phyloP scores from a whole-genome alignment of 1,140 invertebrate species.

The Octopus sinensis region DNA sequence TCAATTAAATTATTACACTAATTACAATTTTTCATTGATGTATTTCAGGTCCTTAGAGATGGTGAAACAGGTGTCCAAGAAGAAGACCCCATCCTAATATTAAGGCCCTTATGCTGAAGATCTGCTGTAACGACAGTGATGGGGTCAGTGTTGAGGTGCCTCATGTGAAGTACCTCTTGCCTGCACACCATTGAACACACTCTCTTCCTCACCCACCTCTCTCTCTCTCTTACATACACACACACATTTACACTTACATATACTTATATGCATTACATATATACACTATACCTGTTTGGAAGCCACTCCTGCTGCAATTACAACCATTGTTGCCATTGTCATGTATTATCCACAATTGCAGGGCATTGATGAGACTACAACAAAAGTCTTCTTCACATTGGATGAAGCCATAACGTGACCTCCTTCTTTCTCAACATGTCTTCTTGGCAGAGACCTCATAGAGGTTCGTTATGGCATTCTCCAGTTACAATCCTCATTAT shows the following conservation, averaged over 20 bases:
- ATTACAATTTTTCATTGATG: conserved; percentile 12
- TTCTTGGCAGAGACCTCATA: no score
- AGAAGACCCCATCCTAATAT: conserved; percentile 88
- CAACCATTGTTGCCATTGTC: no score
- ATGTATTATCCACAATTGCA: no score
- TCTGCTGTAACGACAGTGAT: conserved; percentile 75
- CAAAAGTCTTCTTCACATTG: no score
- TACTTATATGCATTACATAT: neutral
- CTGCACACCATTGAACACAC: conserved; percentile 19
- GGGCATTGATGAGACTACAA: no score
- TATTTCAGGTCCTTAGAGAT: conserved; percentile 79
- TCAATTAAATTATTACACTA: no score
- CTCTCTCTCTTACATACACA: neutral
- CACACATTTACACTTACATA: neutral
- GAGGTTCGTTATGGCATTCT: no score
- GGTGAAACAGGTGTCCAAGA: conserved; percentile 90
- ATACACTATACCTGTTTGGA: neutral
- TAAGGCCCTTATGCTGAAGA: conserved; percentile 88
- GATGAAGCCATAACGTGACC: no score
- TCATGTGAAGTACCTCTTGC: conserved; percentile 89
- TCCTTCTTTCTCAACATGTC: no score
- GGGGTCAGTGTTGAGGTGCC: conserved; percentile 97
- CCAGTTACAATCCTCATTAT: no score
- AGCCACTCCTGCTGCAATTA: neutral
- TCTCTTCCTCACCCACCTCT: neutral